Percentiles rank a stretch among this genome's conserved stretches.
phyloP scores from a whole-genome alignment of 2,113 vertebrate species.

The Campylomormyrus numenius region DNA sequence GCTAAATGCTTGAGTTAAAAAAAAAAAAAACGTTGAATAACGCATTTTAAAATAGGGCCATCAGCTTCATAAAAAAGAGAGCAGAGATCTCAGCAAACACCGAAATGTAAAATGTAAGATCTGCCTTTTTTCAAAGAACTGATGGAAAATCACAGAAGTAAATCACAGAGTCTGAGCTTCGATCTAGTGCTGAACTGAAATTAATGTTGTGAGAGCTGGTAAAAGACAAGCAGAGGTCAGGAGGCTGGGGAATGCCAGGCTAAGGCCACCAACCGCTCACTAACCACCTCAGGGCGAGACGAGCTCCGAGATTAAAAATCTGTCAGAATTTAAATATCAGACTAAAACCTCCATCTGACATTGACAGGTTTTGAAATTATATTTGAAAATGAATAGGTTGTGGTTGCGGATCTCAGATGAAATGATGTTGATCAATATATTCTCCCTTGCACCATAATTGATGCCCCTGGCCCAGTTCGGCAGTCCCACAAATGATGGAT shows the following conservation, averaged over 20 bases:
- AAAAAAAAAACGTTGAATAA: background rate
- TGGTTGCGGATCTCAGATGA: background rate
- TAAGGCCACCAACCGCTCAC: background rate
- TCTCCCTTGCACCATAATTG: background rate
- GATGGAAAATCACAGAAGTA: background rate
- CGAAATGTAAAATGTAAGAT: background rate
- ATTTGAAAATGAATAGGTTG: background rate
- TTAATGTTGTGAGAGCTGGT: background rate
- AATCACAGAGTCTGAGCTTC: background rate
- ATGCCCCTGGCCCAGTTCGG: background rate
- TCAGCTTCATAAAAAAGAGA: background rate
- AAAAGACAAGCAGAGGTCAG: background rate
- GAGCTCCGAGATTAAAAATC: background rate
- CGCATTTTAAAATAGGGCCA: background rate
- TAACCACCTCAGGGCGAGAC: background rate
- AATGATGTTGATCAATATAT: background rate
- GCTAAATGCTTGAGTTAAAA: background rate
- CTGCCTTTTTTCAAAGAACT: background rate
- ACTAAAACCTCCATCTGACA: background rate
- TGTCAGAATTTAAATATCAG: background rate
- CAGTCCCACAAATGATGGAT: background rate
- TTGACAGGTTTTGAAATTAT: background rate
- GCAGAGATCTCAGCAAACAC: background rate
- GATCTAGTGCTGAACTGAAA: background rate
- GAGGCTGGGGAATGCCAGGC: no score